Base-by-base conservation (phyloP, 2,888 invertebrate species). In the Epistrophe grossulariae region DNA sequence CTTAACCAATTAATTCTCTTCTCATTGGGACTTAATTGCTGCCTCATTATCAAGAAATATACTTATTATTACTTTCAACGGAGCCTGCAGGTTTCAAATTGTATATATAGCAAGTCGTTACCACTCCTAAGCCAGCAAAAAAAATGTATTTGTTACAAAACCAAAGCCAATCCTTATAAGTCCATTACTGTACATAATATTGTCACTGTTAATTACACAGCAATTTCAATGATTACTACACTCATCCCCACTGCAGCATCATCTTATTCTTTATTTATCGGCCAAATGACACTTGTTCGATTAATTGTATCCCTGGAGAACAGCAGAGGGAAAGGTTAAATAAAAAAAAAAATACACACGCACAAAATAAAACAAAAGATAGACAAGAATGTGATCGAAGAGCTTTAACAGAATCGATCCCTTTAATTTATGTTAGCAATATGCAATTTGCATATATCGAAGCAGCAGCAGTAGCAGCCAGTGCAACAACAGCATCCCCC, bases 251-350 rank as follows among this genome's bases (percentile, higher is more conserved):
- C 24, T 24, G 24, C 28, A 24, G 35, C 17, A 6, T 35, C 79
- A 62, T 79, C 87, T 60, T 79, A n/a, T n/a, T 31, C 2, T 4
- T 79, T 83, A 87, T 83, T 87, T 83, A 79, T 87, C 83, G 83
- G 76, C 79, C 71, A 79, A 83, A 83, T 83, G 87, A 87, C 87
- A 87, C 87, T 83, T 83, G 87, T 83, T 83, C 74, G 66, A 79
- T 87, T 79, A 83, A 87, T 87, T 79, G 87, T 66, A 62, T 79
- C 82, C 74, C 72, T 71, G 48, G 64, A 72, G 82, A 0, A 24
- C 15, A 45, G 17, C 31, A 60, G 31, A 17, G 55, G 28, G 10
- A n/a, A 19, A 52, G 11, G 17, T 13, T 43, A 31, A 43, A 62
- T 7, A 48, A 28, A 17, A 19, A 11, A 24, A 64, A 4, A 31